phyloP scores from a whole-genome alignment of 2,888 invertebrate species.

The Drosophila cracens region DNA sequence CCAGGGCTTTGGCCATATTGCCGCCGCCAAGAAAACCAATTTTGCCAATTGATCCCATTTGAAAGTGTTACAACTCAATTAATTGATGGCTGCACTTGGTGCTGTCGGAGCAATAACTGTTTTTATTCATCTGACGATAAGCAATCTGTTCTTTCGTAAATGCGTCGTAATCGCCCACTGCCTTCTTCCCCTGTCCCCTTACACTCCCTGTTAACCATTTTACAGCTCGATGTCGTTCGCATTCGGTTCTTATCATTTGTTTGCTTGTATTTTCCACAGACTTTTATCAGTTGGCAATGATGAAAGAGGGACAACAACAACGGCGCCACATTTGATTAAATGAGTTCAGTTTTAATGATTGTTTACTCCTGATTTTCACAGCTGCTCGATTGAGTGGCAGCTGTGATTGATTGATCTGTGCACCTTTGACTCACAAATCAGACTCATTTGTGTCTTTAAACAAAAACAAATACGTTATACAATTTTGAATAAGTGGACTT shows the following conservation, averaged over 20 bases:
- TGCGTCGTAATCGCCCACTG: conserved; percentile 26
- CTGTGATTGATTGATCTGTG: background rate
- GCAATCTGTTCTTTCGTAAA: conserved; percentile 49
- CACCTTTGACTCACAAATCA: background rate
- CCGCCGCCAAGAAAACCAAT: conserved; percentile 97
- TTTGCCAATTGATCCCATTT: conserved; percentile 78
- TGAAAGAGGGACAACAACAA: conserved; percentile 1
- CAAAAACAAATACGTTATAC: background rate
- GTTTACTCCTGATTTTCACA: conserved; percentile 1
- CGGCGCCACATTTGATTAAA: background rate
- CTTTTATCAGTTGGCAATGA: conserved; percentile 33
- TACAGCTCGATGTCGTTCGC: conserved; percentile 10
- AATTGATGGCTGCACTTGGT: conserved; percentile 46
- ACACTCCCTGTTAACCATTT: conserved; percentile 18
- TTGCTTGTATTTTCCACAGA: conserved; percentile 7
- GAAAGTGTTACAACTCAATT: background rate
- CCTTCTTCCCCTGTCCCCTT: conserved; percentile 8
- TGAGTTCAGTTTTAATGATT: background rate
- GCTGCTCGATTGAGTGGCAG: background rate
- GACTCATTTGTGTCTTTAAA: background rate
- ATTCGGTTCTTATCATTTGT: conserved; percentile 44
- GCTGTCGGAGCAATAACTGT: conserved; percentile 55
- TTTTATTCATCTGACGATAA: conserved; percentile 56
- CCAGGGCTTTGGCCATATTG: conserved; percentile 95
- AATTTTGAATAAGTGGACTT: background rate